Evolutionary conservation across 2,797 vertebrate genomes (phyloP).

Genomic region (Gymnodraco acuticeps): DNA sequence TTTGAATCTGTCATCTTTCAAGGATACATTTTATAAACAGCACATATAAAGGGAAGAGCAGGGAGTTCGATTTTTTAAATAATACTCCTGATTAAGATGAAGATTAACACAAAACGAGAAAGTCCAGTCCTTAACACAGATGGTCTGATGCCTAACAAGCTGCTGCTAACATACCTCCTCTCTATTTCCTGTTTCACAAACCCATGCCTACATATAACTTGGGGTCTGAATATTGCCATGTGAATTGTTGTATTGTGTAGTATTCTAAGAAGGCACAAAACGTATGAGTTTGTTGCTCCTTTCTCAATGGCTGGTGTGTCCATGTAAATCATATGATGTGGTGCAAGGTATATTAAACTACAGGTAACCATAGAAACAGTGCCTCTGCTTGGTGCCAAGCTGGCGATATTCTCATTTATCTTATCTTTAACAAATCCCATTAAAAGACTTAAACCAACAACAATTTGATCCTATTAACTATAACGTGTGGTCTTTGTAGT

Average conservation of each 20-base stretch:
- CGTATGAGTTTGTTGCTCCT: background rate
- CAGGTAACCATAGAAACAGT: slow-evolving; percentile 22
- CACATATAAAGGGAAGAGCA: slow-evolving; percentile 7
- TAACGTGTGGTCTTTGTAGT: background rate
- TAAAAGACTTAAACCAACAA: background rate
- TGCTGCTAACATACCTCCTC: slow-evolving; percentile 13
- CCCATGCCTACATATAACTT: slow-evolving; percentile 38
- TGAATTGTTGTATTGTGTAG: slow-evolving; percentile 53
- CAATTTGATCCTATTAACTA: background rate
- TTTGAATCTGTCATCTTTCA: slow-evolving; percentile 39
- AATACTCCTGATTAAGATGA: slow-evolving; percentile 8
- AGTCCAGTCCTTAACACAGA: slow-evolving; percentile 17
- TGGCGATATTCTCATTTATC: background rate
- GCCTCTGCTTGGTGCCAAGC: background rate
- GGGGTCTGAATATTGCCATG: slow-evolving; percentile 39
- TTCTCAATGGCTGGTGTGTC: slow-evolving; percentile 5
- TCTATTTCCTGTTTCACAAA: slow-evolving; percentile 41
- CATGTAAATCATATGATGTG: background rate
- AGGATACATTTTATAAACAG: slow-evolving; percentile 32
- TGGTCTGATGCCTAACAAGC: slow-evolving; percentile 13
- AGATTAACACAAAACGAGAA: slow-evolving; percentile 25
- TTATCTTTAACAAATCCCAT: background rate
- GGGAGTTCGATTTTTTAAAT: slow-evolving; percentile 25
- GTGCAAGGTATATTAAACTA: background rate
- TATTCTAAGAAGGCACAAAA: slow-evolving; percentile 33